Percentiles rank a stretch among this genome's conserved stretches.
These are phyloP conservation scores for Pantala flavescens DNA, from an alignment of 1,140 invertebrate genomes.

Conservation along the genomic window DNA sequence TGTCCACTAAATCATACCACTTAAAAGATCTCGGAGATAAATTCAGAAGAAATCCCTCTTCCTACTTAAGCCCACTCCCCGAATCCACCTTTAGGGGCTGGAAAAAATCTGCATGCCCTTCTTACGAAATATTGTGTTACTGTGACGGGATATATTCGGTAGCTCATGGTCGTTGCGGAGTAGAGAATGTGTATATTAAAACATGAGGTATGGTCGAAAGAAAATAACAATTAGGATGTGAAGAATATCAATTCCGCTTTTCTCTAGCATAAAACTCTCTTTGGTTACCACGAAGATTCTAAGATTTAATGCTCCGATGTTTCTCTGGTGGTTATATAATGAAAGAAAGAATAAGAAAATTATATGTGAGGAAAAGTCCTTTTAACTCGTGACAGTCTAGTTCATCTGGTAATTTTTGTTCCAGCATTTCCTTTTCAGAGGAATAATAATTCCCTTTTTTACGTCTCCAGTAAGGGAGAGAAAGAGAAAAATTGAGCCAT, in stretches of 20 bases:
- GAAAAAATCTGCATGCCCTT: neutral
- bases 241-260: neutral
- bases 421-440: no score
- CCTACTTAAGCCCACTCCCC: neutral
- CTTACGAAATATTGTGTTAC: neutral
- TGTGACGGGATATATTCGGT: neutral
- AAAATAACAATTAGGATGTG: neutral
- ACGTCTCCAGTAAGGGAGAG: no score
- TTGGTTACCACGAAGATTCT: neutral
- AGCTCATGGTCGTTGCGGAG: neutral
- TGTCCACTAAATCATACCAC: conserved; percentile 5
- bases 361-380: no score
- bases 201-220: neutral
- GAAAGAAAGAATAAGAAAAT: no score
- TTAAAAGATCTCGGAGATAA: neutral
- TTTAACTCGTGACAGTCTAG: no score
- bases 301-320: neutral
- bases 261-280: neutral
- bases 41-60: neutral
- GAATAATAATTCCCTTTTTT: no score
- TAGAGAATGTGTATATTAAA: neutral
- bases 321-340: neutral
- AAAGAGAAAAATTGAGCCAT: no score
- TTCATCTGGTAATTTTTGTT: no score
- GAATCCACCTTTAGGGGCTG: neutral